Conservation (phyloP, 2,888 invertebrate genomes). For the Pachydiplax longipennis region DNA sequence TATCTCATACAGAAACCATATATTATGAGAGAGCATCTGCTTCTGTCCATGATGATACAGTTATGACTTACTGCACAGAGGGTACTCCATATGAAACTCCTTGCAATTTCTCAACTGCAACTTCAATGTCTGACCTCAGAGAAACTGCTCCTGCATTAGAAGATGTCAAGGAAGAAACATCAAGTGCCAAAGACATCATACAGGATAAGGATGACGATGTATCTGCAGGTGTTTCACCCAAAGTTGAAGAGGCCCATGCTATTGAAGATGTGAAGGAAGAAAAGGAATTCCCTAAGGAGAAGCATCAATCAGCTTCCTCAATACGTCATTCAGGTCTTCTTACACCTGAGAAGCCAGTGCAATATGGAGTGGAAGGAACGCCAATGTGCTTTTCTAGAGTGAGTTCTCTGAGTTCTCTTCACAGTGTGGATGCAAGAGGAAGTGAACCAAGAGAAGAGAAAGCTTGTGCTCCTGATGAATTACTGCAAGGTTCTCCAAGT, state of each 20-base stretch:
- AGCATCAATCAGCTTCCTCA: slow-evolving; percentile 47
- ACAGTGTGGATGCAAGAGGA: slow-evolving; percentile 52
- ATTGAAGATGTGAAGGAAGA: slow-evolving; percentile 34
- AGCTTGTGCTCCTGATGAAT: slow-evolving; percentile 42
- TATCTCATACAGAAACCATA: slow-evolving; percentile 51
- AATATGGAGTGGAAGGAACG: slow-evolving; percentile 88
- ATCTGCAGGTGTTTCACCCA: slow-evolving; percentile 54
- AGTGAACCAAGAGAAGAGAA: slow-evolving; percentile 47
- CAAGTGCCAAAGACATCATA: slow-evolving; percentile 23
- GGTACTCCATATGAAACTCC: slow-evolving; percentile 85
- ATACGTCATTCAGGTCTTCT: slow-evolving; percentile 67
- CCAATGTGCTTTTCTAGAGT: slow-evolving; percentile 76
- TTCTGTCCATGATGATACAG: slow-evolving; percentile 77
- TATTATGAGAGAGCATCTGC: slow-evolving; percentile 40
- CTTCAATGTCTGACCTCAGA: slow-evolving; percentile 86
- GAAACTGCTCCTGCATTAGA: slow-evolving; percentile 53
- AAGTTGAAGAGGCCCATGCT: slow-evolving; percentile 53
- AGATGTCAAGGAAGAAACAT: slow-evolving; percentile 49
- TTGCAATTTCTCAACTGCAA: slow-evolving; percentile 83
- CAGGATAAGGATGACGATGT: slow-evolving; percentile 46
- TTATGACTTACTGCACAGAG: slow-evolving; percentile 92
- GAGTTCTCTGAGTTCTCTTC: slow-evolving; percentile 64
- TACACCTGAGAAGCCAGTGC: slow-evolving; percentile 80
- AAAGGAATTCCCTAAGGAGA: slow-evolving; percentile 57
- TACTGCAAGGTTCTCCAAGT: slow-evolving; percentile 16